These are phyloP conservation scores for Physeter macrocephalus DNA, from an alignment of 2,113 vertebrate genomes.

Conservation along the genomic window DNA sequence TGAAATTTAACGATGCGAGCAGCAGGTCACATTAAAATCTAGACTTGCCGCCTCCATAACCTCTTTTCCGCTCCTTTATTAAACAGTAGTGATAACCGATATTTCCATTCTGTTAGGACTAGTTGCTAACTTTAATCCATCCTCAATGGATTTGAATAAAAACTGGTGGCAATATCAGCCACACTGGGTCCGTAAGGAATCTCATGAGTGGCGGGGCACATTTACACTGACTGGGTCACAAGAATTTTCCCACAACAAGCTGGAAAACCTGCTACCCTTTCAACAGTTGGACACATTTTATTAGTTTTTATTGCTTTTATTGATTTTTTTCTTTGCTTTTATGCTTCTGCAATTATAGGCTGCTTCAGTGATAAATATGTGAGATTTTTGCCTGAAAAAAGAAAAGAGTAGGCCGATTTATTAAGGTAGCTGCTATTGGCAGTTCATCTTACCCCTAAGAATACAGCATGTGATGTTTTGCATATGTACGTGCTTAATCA, in stretches of 20 bases:
- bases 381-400: background rate
- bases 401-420: background rate
- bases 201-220: rapidly evolving
- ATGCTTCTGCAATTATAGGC: background rate
- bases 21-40: background rate
- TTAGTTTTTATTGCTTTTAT: background rate
- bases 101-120: background rate
- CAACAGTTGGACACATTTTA: background rate
- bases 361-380: background rate
- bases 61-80: background rate
- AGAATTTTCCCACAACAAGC: background rate
- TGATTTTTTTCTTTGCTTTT: background rate
- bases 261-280: background rate
- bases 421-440: background rate
- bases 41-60: background rate
- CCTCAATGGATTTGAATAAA: background rate
- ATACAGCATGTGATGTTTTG: background rate
- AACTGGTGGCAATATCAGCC: background rate
- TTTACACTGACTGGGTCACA: background rate
- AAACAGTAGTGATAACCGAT: background rate
- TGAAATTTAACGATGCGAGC: background rate
- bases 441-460: background rate
- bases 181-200: background rate
- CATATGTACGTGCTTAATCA: background rate
- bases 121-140: background rate